These are phyloP conservation scores for Tethya wilhelma DNA, from an alignment of 37 sponge, comb jelly and placozoan genomes.

Conservation along the genomic window DNA sequence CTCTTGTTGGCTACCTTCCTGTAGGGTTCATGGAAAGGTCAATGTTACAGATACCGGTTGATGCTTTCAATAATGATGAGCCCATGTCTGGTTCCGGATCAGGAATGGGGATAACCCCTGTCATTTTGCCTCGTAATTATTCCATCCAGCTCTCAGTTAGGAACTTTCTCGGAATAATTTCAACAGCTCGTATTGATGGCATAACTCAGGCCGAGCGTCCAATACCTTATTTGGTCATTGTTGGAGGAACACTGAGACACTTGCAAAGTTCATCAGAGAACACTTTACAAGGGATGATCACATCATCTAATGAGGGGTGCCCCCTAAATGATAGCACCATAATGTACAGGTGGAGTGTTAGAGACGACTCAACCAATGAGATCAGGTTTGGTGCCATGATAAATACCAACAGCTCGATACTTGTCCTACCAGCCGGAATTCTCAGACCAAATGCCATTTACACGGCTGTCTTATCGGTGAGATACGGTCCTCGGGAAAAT, in stretches of 20 bases:
- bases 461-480: slow-evolving; percentile 23
- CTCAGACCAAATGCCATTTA: slow-evolving; percentile 10
- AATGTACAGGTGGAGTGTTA: not conserved
- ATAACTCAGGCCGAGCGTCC: not conserved
- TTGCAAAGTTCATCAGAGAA: slow-evolving; percentile 4
- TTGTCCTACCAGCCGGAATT: slow-evolving; percentile 30
- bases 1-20: slow-evolving; percentile 18
- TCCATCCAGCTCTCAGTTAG: slow-evolving; percentile 32
- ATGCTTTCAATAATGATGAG: not conserved
- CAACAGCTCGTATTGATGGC: not conserved
- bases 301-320: slow-evolving; percentile 5
- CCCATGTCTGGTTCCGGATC: not conserved
- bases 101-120: not conserved
- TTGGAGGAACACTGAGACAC: slow-evolving; percentile 16
- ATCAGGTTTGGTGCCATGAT: no score
- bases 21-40: not conserved
- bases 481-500: no score
- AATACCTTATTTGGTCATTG: slow-evolving; percentile 8
- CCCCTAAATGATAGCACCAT: not conserved
- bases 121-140: not conserved
- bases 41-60: slow-evolving; percentile 5
- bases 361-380: no score
- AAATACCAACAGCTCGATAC: slow-evolving; percentile 5
- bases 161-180: slow-evolving; percentile 45
- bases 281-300: slow-evolving; percentile 9